Evolutionary conservation across 2,797 vertebrate genomes (phyloP).

Genomic region (Gephyroberyx darwinii): DNA sequence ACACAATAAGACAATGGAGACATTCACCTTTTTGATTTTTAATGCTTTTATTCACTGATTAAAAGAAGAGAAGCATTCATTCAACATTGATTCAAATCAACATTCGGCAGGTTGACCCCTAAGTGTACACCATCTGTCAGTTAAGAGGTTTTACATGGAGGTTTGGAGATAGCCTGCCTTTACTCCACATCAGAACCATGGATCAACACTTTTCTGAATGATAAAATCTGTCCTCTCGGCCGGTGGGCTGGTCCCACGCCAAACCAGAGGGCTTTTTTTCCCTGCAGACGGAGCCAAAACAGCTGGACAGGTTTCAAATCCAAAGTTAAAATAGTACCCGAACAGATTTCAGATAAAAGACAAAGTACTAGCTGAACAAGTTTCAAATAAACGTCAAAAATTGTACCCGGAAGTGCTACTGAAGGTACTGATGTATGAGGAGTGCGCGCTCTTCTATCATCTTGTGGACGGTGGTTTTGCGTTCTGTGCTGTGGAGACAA

Average conservation of each 20-base stretch:
- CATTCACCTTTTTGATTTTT: conserved; percentile 72
- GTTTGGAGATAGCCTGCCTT: conserved; percentile 28
- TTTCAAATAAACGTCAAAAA: conserved; percentile 1
- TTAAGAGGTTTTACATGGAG: conserved; percentile 77
- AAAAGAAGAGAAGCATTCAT: conserved; percentile 99
- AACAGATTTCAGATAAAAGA: not conserved
- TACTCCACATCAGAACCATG: conserved; percentile 72
- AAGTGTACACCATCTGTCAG: conserved; percentile 82
- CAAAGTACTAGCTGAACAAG: not conserved
- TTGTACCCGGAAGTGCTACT: not conserved
- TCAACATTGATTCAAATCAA: conserved; percentile 97
- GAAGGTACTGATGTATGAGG: not conserved
- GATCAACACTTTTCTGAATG: conserved; percentile 87
- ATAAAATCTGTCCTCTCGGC: conserved; percentile 88
- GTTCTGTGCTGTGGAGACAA: not conserved
- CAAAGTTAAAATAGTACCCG: not conserved
- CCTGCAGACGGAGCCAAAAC: conserved; percentile 58
- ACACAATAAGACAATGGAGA: conserved; percentile 7
- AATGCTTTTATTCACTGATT: conserved; percentile 98
- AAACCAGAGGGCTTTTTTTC: conserved; percentile 87
- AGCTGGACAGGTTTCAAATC: conserved; percentile 57
- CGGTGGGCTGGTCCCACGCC: conserved; percentile 87
- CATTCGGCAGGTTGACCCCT: conserved; percentile 91
- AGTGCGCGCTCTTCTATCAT: not conserved
- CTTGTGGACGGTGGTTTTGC: too few species aligned